Conservation (phyloP, 1,140 invertebrate genomes). For the Drepana arcuata region DNA sequence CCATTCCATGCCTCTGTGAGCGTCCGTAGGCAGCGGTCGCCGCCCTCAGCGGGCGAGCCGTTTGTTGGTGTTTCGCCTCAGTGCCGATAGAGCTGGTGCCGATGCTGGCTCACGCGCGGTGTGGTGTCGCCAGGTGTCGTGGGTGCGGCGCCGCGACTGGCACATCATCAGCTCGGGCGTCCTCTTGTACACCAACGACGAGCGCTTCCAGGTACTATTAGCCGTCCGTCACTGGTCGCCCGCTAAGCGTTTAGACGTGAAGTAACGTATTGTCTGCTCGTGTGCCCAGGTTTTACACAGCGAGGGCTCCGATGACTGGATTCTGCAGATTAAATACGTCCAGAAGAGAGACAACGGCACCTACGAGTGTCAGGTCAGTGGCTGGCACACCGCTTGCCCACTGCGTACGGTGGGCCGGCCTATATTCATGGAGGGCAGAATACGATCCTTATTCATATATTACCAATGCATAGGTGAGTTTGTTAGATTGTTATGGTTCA, state of each 20-base stretch:
- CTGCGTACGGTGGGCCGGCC: too few relatives aligned
- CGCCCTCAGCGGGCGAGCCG: too few relatives aligned
- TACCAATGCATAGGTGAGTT: too few relatives aligned
- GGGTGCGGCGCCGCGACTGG: constrained; percentile 92
- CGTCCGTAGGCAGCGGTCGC: too few relatives aligned
- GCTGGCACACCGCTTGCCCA: too few relatives aligned
- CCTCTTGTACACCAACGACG: constrained; percentile 92
- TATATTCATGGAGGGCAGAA: too few relatives aligned
- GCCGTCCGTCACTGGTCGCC: constrained; percentile 9
- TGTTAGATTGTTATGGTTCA: too few relatives aligned
- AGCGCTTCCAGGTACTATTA: constrained; percentile 88
- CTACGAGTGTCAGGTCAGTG: constrained; percentile 94
- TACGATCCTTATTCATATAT: too few relatives aligned
- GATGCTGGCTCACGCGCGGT: too few relatives aligned
- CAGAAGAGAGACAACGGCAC: constrained; percentile 92
- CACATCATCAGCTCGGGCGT: constrained; percentile 92
- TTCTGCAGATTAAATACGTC: constrained; percentile 93
- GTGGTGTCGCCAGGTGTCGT: constrained; percentile 84
- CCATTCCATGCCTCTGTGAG: background rate
- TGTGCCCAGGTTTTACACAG: constrained; percentile 68
- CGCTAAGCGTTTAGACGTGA: background rate
- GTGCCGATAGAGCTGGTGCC: too few relatives aligned
- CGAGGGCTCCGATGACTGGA: constrained; percentile 83
- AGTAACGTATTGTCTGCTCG: background rate
- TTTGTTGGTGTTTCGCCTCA: too few relatives aligned